These are phyloP conservation scores for Lontra canadensis DNA, from an alignment of 2,113 vertebrate species.

Conservation along the genomic window DNA sequence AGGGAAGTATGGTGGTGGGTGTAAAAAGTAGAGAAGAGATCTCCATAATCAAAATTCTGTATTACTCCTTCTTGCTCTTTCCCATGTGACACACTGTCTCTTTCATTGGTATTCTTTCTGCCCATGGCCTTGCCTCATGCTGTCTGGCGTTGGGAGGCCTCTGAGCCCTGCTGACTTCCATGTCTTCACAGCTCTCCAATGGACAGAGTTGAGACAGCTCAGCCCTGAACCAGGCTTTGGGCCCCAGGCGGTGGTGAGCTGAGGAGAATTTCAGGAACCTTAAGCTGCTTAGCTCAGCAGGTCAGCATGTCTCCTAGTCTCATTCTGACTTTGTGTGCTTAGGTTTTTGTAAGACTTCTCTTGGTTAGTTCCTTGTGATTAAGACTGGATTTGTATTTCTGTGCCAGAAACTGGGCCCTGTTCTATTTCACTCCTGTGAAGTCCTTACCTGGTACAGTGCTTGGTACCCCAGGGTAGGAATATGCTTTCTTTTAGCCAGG, in stretches of 20 bases:
- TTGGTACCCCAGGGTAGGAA: not conserved
- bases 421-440: conserved; percentile 7
- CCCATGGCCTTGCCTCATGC: not conserved
- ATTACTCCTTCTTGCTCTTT: not conserved
- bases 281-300: conserved; percentile 29
- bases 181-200: not conserved
- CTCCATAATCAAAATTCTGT: not conserved
- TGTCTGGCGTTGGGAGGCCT: not conserved
- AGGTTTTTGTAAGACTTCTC: conserved; percentile 30
- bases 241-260: not conserved
- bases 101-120: not conserved
- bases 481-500: not conserved
- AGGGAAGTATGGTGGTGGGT: not conserved
- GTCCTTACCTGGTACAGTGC: not conserved
- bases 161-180: not conserved
- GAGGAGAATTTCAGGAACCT: conserved; percentile 39
- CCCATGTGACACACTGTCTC: not conserved
- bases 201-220: not conserved
- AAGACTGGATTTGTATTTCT: conserved; percentile 17
- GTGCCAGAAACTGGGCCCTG: not conserved
- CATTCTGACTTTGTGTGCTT: not conserved
- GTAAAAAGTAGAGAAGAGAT: not conserved
- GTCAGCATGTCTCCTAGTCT: conserved; percentile 15
- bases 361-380: conserved; percentile 32
- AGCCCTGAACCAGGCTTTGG: conserved; percentile 27